Percentiles rank a stretch among this genome's conserved stretches.
Evolutionary conservation across 2,113 vertebrate species (phyloP).

Genomic region (Pterocles orientalis): DNA sequence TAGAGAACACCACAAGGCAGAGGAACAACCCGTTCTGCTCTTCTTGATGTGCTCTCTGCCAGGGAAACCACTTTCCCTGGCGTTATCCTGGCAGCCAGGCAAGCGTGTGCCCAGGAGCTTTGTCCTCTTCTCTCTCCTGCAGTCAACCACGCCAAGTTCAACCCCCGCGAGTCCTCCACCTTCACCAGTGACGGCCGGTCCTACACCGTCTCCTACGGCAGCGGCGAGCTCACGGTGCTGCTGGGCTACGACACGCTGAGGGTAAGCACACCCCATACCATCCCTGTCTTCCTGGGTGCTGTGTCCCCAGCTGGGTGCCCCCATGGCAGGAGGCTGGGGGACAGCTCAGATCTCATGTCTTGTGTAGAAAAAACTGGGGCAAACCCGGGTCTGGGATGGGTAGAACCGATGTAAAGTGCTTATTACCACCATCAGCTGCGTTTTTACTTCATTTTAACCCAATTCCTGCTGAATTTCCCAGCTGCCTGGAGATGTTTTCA

Average conservation of each 20-base stretch:
- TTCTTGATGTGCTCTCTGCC: not conserved
- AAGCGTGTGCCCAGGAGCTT: not conserved
- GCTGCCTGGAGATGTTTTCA: not conserved
- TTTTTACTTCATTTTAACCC: not conserved
- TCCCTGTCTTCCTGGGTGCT: not conserved
- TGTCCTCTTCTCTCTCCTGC: not conserved
- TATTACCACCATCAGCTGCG: accelerated
- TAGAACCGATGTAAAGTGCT: accelerated
- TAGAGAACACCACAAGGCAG: not conserved
- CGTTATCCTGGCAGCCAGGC: accelerated
- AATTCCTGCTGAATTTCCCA: not conserved
- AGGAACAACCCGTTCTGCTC: not conserved
- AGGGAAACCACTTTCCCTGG: not conserved
- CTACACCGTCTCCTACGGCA: slow-evolving; percentile 71
- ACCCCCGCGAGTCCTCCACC: slow-evolving; percentile 66
- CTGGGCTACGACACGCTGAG: slow-evolving; percentile 73
- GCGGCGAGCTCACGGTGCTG: slow-evolving; percentile 50
- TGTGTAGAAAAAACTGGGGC: accelerated
- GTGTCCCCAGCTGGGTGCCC: not conserved
- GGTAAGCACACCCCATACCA: not conserved
- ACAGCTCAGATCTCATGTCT: accelerated
- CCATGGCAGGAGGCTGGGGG: not conserved
- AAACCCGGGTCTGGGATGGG: not conserved
- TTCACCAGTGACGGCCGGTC: not conserved
- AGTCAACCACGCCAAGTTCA: slow-evolving; percentile 70